Conservation (phyloP, 1,140 invertebrate genomes). For the Zaprionus lachaisei region DNA sequence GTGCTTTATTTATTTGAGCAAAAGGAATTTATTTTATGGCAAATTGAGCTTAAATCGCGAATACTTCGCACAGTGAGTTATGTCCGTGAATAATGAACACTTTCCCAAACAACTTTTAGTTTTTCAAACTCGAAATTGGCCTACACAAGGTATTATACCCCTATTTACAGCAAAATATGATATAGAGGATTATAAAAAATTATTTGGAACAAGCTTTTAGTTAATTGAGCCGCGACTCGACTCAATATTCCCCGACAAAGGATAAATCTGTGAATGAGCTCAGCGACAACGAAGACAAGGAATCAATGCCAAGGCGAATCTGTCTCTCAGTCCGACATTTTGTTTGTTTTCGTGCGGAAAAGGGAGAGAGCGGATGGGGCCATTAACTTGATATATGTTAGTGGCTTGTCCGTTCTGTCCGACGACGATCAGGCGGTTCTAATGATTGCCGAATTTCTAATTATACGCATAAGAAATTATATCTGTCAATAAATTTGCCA, state of each 20-base stretch:
- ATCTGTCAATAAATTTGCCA: constrained; percentile 84
- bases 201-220: constrained; percentile 29
- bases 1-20: constrained; percentile 61
- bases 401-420: background rate
- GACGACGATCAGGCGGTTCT: constrained; percentile 15
- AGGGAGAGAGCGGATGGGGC: constrained; percentile 20
- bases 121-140: constrained; percentile 9
- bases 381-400: constrained; percentile 80
- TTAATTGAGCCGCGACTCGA: constrained; percentile 16
- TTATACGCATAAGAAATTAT: constrained; percentile 83
- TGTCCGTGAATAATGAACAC: constrained; percentile 41
- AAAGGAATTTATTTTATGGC: constrained; percentile 68
- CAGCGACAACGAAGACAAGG: constrained; percentile 4
- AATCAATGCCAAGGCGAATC: constrained; percentile 26
- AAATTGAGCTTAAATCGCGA: constrained; percentile 54
- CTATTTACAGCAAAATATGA: constrained; percentile 16
- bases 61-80: constrained; percentile 43
- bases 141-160: background rate
- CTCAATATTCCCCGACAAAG: constrained; percentile 19
- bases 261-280: constrained; percentile 47
- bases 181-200: constrained; percentile 3
- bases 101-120: constrained; percentile 23
- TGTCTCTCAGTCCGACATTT: constrained; percentile 21
- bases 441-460: constrained; percentile 84
- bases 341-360: constrained; percentile 21